phyloP scores from a whole-genome alignment of 1,140 invertebrate species.

The Micrasema minimum region DNA sequence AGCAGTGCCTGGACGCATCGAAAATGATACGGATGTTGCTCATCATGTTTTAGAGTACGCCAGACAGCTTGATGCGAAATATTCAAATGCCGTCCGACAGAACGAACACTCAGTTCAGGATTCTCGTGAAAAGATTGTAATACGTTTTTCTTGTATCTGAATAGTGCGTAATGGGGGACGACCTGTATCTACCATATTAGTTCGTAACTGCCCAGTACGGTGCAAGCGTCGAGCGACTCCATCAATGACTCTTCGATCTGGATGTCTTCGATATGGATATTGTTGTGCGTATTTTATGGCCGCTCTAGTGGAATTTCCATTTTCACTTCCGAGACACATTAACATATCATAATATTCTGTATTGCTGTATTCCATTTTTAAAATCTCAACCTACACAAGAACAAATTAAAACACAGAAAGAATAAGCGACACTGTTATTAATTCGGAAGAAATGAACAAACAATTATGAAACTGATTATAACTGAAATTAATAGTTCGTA shows the following conservation, averaged over 20 bases:
- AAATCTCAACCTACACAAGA: no score
- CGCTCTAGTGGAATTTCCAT: not conserved
- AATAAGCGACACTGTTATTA: no score
- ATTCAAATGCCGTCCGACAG: no score
- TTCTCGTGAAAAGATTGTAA: no score
- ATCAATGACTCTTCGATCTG: not conserved
- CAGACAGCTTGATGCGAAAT: no score
- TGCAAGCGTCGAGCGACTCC: not conserved
- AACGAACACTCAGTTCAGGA: no score
- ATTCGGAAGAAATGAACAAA: no score
- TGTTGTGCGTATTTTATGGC: not conserved
- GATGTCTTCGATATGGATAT: not conserved
- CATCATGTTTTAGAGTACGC: not conserved
- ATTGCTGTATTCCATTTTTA: not conserved
- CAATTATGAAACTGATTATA: no score
- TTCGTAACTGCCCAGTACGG: not conserved
- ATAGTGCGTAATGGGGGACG: not conserved
- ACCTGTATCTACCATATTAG: not conserved
- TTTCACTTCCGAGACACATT: not conserved
- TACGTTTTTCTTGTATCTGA: no score
- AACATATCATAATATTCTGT: not conserved
- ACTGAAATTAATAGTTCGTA: no score
- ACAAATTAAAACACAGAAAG: no score
- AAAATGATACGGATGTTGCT: not conserved
- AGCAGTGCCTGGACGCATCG: not conserved